These are phyloP conservation scores for Alouatta palliata DNA, from an alignment of 2,113 vertebrate species.

Conservation along the genomic window DNA sequence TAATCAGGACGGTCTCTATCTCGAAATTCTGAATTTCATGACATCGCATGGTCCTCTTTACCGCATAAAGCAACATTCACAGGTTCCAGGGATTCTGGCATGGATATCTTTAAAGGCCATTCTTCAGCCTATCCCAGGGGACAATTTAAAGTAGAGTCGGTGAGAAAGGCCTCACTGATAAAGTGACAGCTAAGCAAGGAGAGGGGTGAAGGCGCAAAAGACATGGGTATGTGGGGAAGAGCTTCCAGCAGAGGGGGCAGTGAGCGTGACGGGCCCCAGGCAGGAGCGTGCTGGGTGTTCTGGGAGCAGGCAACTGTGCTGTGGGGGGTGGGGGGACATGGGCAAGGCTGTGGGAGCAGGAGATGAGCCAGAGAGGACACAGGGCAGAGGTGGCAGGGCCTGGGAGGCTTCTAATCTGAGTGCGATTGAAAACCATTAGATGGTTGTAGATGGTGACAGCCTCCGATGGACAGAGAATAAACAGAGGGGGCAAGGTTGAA, in stretches of 20 bases:
- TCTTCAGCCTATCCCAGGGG: neutral
- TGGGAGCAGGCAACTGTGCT: neutral
- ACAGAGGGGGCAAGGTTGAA: no score
- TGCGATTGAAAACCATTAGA: neutral
- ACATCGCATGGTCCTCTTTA: neutral
- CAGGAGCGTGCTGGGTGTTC: neutral
- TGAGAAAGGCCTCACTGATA: neutral
- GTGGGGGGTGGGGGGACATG: neutral
- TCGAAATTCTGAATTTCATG: neutral
- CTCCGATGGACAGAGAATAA: neutral
- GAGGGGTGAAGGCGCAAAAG: neutral
- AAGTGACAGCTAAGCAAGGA: neutral
- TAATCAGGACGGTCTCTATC: neutral
- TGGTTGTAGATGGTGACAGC: neutral
- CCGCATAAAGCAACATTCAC: neutral
- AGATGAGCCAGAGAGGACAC: neutral
- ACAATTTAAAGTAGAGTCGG: constrained; percentile 13
- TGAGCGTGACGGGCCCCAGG: neutral
- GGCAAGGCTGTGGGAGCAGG: rapidly evolving
- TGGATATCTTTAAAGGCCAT: neutral
- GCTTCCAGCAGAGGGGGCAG: neutral
- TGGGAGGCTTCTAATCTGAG: neutral
- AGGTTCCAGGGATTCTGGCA: constrained; percentile 8
- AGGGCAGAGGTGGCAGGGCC: neutral
- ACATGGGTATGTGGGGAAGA: neutral